A percentile compares a stretch with the other conserved stretches of the same genome.
phyloP scores from a whole-genome alignment of 2,888 invertebrate genomes.

The Aradus depressus region DNA sequence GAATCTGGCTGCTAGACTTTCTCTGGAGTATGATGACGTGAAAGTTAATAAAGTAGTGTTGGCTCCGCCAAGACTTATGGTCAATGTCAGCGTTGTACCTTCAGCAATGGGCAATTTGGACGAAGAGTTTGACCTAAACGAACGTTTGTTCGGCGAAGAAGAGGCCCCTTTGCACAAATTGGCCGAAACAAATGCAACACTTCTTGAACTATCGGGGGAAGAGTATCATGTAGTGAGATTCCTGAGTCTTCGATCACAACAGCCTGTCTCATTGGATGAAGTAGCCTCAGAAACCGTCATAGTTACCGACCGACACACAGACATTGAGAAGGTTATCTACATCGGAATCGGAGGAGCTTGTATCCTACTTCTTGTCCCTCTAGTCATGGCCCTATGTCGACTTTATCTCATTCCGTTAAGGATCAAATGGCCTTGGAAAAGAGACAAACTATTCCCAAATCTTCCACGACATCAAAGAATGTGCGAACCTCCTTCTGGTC shows the following conservation, averaged over 20 bases:
- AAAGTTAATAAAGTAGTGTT: conserved; percentile 33
- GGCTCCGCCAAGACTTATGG: conserved; percentile 33
- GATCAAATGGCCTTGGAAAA: conserved; percentile 31
- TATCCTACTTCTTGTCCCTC: conserved; percentile 27
- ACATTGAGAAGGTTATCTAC: conserved; percentile 33
- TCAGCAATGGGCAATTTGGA: conserved; percentile 29
- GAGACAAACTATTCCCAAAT: conserved; percentile 28
- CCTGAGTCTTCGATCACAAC: conserved; percentile 30
- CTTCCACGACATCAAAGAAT: conserved; percentile 29
- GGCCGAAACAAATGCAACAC: conserved; percentile 34
- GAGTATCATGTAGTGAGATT: conserved; percentile 34
- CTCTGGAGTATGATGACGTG: conserved; percentile 35
- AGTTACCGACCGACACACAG: conserved; percentile 31
- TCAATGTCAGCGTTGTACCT: conserved; percentile 35
- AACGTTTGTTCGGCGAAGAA: conserved; percentile 29
- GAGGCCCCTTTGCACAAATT: conserved; percentile 33
- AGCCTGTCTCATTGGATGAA: conserved; percentile 30
- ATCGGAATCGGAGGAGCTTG: conserved; percentile 32
- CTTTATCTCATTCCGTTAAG: conserved; percentile 26
- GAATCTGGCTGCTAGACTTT: conserved; percentile 35
- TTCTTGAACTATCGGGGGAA: conserved; percentile 35
- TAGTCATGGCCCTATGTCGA: conserved; percentile 29
- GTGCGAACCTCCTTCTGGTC: conserved; percentile 28
- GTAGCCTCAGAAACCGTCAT: conserved; percentile 25
- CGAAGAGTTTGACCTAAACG: conserved; percentile 29